Base-by-base conservation (phyloP, 1,140 invertebrate genomes). In the Zelostemma sp. region DNA sequence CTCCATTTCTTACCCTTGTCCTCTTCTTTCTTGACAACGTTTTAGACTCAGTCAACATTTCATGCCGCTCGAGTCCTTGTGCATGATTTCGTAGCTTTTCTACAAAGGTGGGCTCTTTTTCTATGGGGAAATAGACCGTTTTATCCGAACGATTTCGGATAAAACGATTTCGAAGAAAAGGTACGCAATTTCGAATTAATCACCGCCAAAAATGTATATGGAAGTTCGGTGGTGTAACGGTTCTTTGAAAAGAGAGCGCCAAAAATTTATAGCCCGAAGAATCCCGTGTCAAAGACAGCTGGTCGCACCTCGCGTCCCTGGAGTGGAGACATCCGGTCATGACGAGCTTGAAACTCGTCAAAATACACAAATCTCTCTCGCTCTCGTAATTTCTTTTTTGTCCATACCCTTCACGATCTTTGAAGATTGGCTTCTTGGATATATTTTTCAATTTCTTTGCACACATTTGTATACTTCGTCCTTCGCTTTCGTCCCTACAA, bases 301-400 rank as follows among this genome's bases (percentile, higher is more conserved):
- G 78, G 78, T 65, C 68, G 70, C 67, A 70, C 71, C 72, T 76
- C 74, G 67, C 56, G 65, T 72, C 73, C 59, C 58, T 67, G 31
- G 71, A 80, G 77, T 74, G 72, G 77, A 79, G 77, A 81, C 79
- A 81, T 82, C 78, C 79, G 79, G 77, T 73, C 47, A 40, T 53
- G 66, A 74, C 56, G 72, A 80, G 72, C 62, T 53, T 58, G 55
- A 71, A 76, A 75, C 78, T 80, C 78, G 76, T 82, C 78, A 80
- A 82, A 81, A 81, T 80, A 81, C 71, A 81, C 80, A 81, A 80
- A 81, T 80, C 73, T 75, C 61, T 59, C 59, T 68, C 61, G 48
- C 73, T 68, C 11, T 35, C n/a, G 33, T 35, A 35, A n/a, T 2
- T 35, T 58, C 61, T 60, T 61, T 60, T 68, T 69, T 59, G 33